Base-by-base conservation (phyloP, 2,113 vertebrate species). In the Ochotona princeps region DNA sequence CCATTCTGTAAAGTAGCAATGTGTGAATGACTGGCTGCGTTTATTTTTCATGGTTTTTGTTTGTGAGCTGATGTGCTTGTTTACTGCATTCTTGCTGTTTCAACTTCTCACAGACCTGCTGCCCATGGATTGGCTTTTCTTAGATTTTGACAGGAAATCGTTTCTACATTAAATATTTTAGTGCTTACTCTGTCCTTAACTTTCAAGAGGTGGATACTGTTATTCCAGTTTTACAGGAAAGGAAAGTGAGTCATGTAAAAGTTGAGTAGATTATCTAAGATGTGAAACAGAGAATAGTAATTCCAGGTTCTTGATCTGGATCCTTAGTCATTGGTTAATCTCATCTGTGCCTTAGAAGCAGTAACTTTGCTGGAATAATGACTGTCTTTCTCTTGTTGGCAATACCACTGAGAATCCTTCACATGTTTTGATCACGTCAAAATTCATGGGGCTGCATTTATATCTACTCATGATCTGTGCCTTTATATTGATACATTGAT, bases 101-200 rank as follows among this genome's bases (percentile, higher is more conserved):
- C 1, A 25, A 32, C 57, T 82, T 38, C 57, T n/a, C 72, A 51
- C 2, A 89, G 26, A 83, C n/a, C 18, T 82, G 67, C 17, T 20
- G 26, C 17, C 8, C 54, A 14, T 89, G 54, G 51, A 15, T 60
- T 73, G 26, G 7, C 5, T 74, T 70, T 63, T 54, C 51, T 20
- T 57, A 49, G 70, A 63, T 54, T 73, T 54, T 89, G 47, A n/a
- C 21, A 78, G 9, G 70, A 38, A 76, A 20, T 51, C 67, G 4
- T 38, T 72, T 72, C 65, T 92, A 20, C 26, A 14, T 79, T 83
- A 88, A 84, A 65, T 65, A 47, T 79, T 60, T 72, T 28, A 61
- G 17, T 89, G 44, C n/a, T 91, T 86, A 49, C 60, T 89, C 86
- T 86, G 66, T 88, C 12, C 20, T 75, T 95, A 70, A 47, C 26